Conservation (phyloP, 2,113 vertebrate genomes). For the Puma concolor region DNA sequence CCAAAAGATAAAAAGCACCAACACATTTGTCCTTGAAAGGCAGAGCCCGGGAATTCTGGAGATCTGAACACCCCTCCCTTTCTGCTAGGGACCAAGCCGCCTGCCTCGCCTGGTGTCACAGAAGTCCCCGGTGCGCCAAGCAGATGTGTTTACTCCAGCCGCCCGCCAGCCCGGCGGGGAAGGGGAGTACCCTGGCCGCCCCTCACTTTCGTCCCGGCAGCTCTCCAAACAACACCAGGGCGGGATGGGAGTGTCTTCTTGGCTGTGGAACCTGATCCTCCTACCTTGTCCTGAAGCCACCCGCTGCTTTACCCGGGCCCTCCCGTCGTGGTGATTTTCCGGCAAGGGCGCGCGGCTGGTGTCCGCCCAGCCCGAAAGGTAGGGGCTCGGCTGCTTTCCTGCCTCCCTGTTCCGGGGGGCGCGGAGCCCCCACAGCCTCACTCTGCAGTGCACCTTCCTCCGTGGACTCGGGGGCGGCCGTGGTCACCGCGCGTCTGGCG, state of each 20-base stretch:
- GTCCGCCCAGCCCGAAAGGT: slow-evolving; percentile 52
- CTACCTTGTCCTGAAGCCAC: slow-evolving; percentile 65
- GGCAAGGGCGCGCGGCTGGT: slow-evolving; percentile 1
- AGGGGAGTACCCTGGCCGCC: neutral
- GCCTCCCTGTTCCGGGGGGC: neutral
- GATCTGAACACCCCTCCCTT: neutral
- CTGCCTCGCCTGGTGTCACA: neutral
- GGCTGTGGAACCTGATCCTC: slow-evolving; percentile 64
- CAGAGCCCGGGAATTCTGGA: neutral
- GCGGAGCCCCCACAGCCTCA: too few relatives aligned
- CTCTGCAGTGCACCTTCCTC: neutral
- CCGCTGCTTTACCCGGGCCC: slow-evolving; percentile 23
- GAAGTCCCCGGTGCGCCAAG: neutral
- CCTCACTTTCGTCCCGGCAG: neutral
- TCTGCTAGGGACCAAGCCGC: neutral
- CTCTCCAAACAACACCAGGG: slow-evolving; percentile 20
- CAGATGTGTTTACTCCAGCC: neutral
- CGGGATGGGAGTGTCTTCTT: slow-evolving; percentile 66
- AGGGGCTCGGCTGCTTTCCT: neutral
- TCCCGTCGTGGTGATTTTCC: slow-evolving; percentile 62
- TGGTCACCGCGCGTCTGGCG: neutral
- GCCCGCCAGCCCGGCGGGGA: neutral
- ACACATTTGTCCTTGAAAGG: neutral
- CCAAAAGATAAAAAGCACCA: neutral
- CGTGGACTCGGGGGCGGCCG: neutral